Conservation (phyloP, 2,797 vertebrate species). For the Bufotes viridis region DNA sequence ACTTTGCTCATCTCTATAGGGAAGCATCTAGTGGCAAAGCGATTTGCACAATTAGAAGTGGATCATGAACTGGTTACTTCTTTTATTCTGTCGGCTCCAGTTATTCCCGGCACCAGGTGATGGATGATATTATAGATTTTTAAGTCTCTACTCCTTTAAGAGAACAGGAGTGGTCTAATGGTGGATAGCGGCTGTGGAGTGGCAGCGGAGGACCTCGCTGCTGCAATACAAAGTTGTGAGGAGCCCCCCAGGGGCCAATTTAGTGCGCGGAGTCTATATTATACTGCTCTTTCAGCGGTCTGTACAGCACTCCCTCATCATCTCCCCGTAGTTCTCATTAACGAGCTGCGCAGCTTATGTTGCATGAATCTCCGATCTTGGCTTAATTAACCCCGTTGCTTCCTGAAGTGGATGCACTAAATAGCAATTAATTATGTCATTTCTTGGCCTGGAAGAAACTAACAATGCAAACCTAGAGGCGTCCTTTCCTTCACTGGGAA, state of each 20-base stretch:
- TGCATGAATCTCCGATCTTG: constrained; percentile 28
- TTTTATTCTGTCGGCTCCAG: background rate
- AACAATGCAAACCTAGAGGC: background rate
- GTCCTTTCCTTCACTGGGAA: background rate
- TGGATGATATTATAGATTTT: background rate
- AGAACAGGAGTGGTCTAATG: background rate
- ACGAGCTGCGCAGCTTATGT: constrained; percentile 24
- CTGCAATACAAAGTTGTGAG: constrained; percentile 21
- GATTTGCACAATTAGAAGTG: background rate
- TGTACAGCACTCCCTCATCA: constrained; percentile 19
- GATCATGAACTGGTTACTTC: background rate
- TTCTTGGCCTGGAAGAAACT: constrained; percentile 30
- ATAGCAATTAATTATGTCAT: constrained; percentile 54
- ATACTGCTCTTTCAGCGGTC: constrained; percentile 51
- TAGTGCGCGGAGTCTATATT: constrained; percentile 24
- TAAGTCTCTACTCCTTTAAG: constrained; percentile 19
- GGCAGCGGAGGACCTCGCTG: constrained; percentile 1
- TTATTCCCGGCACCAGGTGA: background rate
- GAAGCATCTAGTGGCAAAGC: background rate
- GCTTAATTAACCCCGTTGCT: constrained; percentile 56
- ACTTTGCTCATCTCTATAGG: too few species aligned
- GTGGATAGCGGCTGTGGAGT: background rate
- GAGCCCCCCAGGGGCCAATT: constrained; percentile 49
- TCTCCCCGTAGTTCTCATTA: constrained; percentile 53
- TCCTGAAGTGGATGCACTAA: constrained; percentile 42